Base-by-base conservation (phyloP, 2,888 invertebrate species). In the Cephus runcator region DNA sequence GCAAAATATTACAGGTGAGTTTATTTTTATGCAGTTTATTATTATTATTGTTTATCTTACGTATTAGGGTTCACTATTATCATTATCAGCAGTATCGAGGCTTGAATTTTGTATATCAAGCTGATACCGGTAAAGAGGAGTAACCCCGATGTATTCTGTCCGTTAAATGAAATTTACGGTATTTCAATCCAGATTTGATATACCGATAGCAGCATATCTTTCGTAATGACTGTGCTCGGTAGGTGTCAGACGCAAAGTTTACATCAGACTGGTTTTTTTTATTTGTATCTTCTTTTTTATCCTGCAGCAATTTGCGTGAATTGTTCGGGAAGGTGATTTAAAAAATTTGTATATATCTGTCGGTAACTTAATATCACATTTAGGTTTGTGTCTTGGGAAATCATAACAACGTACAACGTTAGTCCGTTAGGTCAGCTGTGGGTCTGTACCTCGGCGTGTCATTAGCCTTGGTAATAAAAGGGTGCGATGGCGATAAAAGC, bases 1-100 rank as follows among this genome's bases (percentile, higher is more conserved):
- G 98, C 93, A 96, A 96, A 93, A 97, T 98, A 92, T 93, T 98
- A 90, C 97, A 98, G 96, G 98, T 98, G 92, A 56, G 56, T 56
- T 56, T 56, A 23, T 56, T 23, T 23, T 23, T 23, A 9, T 9
- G 2, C 23, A 56, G 23, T 56, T 56, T 23, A 56, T 56, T 15
- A 56, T 56, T 56, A 23, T 56, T 56, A 9, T 56, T 23, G 1
- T 56, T 56, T 56, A 9, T 1, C 0, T 2, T 23, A 56, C 23
- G 23, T 23, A 23, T 56, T 9, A 15, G 2, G 56, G 23, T 23
- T 56, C 23, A 23, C 23, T 56, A 1, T 56, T 6, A 56, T 56
- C 1, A 0, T 56, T 56, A 23, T 23, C 56, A 23, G 15, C 23
- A 56, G 56, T 40, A 40, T 40, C 23, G 40, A 40, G 40, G 40